Conservation (phyloP, 1,140 invertebrate genomes). For the Sesamia nonagrioides region DNA sequence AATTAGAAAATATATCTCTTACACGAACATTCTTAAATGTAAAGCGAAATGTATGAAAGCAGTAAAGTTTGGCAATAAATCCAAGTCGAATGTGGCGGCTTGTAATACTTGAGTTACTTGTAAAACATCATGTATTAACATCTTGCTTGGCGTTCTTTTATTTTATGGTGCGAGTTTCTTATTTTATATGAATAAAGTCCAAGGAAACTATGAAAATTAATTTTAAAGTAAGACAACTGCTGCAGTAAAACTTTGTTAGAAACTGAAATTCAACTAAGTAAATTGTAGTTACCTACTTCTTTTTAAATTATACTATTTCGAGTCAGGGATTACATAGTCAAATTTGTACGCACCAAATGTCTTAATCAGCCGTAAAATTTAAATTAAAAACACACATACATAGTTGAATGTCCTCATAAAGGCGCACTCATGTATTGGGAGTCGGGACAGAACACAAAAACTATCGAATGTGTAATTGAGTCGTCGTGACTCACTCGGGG, state of each 20-base stretch:
- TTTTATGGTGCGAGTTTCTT: conserved; percentile 40
- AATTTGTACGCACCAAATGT: conserved; percentile 36
- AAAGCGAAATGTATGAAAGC: conserved; percentile 40
- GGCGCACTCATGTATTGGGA: conserved; percentile 21
- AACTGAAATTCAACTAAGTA: not conserved
- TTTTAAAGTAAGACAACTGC: conserved; percentile 22
- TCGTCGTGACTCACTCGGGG: conserved; percentile 79
- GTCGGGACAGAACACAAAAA: conserved; percentile 64
- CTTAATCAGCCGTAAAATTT: conserved; percentile 37
- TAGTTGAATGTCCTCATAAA: conserved; percentile 40
- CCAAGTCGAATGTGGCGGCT: conserved; percentile 40
- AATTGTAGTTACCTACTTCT: not conserved
- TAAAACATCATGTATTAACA: conserved; percentile 45
- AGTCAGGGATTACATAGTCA: not conserved
- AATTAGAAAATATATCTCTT: conserved; percentile 69
- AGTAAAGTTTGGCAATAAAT: conserved; percentile 51
- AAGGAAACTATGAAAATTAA: conserved; percentile 35
- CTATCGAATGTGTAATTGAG: conserved; percentile 86
- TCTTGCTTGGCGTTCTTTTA: conserved; percentile 32
- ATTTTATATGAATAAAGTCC: conserved; percentile 25
- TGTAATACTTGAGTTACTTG: conserved; percentile 49
- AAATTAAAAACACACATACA: conserved; percentile 26
- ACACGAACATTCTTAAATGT: conserved; percentile 52
- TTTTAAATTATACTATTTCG: not conserved
- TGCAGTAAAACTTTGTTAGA: conserved; percentile 6